phyloP scores from a whole-genome alignment of 2,797 vertebrate genomes.

The Furcifer pardalis region DNA sequence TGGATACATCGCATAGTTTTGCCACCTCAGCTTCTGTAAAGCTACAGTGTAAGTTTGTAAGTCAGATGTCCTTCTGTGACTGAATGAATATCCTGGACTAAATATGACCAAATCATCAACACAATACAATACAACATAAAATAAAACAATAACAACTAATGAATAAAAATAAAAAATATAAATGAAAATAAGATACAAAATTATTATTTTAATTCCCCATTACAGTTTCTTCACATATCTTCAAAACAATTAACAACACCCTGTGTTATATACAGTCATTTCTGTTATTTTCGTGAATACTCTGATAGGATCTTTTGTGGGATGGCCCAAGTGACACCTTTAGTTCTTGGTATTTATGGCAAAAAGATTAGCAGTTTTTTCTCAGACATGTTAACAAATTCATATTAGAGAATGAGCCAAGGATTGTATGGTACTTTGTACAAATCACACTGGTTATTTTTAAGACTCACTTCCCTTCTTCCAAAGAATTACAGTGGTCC shows the following conservation, averaged over 20 bases:
- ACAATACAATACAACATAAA: too few species aligned
- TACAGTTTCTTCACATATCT: too few species aligned
- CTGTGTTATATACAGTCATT: too few species aligned
- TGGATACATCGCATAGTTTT: constrained; percentile 38
- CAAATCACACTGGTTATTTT: neutral
- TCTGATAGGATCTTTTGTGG: neutral
- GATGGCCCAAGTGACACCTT: neutral
- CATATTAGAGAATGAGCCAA: neutral
- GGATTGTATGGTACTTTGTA: neutral
- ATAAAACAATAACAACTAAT: too few species aligned
- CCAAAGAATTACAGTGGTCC: too few species aligned
- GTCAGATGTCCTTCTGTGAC: constrained; percentile 45
- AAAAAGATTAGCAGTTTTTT: neutral
- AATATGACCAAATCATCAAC: constrained; percentile 33
- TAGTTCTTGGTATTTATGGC: neutral
- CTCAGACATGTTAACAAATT: neutral
- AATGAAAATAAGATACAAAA: too few species aligned
- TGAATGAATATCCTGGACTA: constrained; percentile 4
- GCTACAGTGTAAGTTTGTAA: constrained; percentile 33
- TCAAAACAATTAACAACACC: too few species aligned
- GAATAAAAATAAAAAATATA: too few species aligned
- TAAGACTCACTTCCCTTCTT: too few species aligned
- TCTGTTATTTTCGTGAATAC: neutral
- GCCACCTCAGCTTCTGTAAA: neutral
- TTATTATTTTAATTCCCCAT: too few species aligned